Conservation (phyloP, 1,140 invertebrate genomes). For the Riptortus pedestris region DNA sequence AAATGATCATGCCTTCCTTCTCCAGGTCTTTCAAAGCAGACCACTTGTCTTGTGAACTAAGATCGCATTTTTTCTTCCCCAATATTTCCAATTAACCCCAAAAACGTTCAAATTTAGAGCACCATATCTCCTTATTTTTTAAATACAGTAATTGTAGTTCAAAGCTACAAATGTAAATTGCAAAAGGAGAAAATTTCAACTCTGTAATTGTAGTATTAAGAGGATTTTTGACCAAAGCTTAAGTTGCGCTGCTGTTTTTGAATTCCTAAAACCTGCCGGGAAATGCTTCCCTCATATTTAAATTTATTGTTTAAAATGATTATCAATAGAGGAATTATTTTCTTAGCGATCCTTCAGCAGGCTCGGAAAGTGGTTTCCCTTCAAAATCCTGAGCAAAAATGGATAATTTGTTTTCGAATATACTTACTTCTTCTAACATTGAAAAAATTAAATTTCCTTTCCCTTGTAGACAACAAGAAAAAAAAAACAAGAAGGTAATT, state of each 20-base stretch:
- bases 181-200: conserved; percentile 25
- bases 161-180: conserved; percentile 27
- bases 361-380: no score
- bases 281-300: conserved; percentile 14
- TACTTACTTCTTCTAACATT: no score
- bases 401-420: no score
- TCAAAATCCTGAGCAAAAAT: no score
- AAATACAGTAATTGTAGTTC: conserved; percentile 32
- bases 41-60: conserved; percentile 19
- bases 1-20: no score
- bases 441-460: no score
- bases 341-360: neutral
- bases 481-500: no score
- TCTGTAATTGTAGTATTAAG: conserved; percentile 3
- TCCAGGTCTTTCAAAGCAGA: no score
- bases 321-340: neutral
- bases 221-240: no score
- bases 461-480: no score
- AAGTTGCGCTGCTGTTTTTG: conserved; percentile 9
- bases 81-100: conserved; percentile 31
- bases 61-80: conserved; percentile 26
- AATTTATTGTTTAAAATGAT: neutral
- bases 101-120: conserved; percentile 32
- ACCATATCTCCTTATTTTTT: conserved; percentile 32
- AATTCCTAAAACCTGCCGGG: conserved; percentile 5